Conservation (phyloP, 2,113 vertebrate genomes). For the Syngnathus floridae region DNA sequence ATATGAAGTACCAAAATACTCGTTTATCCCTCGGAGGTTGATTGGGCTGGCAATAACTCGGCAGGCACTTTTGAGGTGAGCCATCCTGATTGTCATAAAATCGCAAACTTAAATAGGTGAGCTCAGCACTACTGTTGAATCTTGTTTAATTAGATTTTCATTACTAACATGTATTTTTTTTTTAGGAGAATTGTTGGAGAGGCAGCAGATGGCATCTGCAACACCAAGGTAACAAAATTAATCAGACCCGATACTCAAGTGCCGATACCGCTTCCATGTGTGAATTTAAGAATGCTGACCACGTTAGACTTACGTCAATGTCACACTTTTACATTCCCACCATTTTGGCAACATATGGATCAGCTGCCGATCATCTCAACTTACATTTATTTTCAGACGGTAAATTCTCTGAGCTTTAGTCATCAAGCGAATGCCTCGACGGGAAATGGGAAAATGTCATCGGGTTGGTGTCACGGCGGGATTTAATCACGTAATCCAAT, state of each 20-base stretch:
- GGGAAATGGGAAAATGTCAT: too few relatives aligned
- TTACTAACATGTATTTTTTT: slow-evolving; percentile 11
- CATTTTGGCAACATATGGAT: too few relatives aligned
- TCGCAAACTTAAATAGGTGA: slow-evolving; percentile 5
- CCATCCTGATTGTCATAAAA: slow-evolving; percentile 1
- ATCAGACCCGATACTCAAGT: background rate
- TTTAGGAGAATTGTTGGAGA: background rate
- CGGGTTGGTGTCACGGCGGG: too few relatives aligned
- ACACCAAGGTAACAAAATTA: background rate
- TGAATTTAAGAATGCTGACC: background rate
- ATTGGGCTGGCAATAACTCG: slow-evolving; percentile 19
- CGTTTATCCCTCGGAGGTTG: slow-evolving; percentile 26
- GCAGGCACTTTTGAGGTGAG: slow-evolving; percentile 4
- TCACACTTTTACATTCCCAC: too few relatives aligned
- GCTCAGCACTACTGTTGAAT: background rate
- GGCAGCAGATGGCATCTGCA: background rate
- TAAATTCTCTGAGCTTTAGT: too few relatives aligned
- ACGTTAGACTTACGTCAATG: too few relatives aligned
- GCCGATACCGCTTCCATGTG: too few relatives aligned
- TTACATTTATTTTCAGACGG: too few relatives aligned
- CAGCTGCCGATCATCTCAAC: too few relatives aligned
- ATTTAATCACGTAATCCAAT: too few relatives aligned
- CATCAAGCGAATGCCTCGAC: too few relatives aligned
- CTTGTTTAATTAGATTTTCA: slow-evolving; percentile 4
- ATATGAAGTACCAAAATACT: background rate